Evolutionary conservation across 1,140 invertebrate species (phyloP).

Genomic region (Tetramorium simillimum): DNA sequence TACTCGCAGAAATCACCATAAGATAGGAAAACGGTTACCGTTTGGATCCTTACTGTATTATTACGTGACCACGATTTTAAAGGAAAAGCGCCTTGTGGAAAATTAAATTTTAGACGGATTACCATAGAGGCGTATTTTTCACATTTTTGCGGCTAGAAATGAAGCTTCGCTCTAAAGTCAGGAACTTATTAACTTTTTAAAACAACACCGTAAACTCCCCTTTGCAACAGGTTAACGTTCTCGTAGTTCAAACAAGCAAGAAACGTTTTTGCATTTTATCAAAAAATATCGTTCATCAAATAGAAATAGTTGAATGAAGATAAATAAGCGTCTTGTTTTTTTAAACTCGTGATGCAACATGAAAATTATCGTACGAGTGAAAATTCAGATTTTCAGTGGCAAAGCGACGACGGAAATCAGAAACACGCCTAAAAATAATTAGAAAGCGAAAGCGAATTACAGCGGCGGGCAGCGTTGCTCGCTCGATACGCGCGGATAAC

Average conservation of each 20-base stretch:
- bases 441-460: slow-evolving; percentile 47
- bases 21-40: not conserved
- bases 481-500: slow-evolving; percentile 12
- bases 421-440: slow-evolving; percentile 14
- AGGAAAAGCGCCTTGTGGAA: slow-evolving; percentile 17
- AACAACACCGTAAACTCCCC: not conserved
- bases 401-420: not conserved
- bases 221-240: not conserved
- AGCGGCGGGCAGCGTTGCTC: not conserved
- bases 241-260: not conserved
- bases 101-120: slow-evolving; percentile 43
- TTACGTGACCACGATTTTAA: not conserved
- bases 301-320: not conserved
- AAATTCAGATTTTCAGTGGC: not conserved
- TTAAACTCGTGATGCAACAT: not conserved
- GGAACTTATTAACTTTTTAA: slow-evolving; percentile 45
- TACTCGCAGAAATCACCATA: not conserved
- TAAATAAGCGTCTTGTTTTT: not conserved
- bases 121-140: not conserved
- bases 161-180: not conserved
- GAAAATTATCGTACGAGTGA: not conserved
- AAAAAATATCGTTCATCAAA: not conserved
- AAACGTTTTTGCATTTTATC: not conserved
- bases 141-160: not conserved
- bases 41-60: slow-evolving; percentile 10